Base-by-base conservation (phyloP, 64 coral and sea anemone species). In the Montipora efflorescens region DNA sequence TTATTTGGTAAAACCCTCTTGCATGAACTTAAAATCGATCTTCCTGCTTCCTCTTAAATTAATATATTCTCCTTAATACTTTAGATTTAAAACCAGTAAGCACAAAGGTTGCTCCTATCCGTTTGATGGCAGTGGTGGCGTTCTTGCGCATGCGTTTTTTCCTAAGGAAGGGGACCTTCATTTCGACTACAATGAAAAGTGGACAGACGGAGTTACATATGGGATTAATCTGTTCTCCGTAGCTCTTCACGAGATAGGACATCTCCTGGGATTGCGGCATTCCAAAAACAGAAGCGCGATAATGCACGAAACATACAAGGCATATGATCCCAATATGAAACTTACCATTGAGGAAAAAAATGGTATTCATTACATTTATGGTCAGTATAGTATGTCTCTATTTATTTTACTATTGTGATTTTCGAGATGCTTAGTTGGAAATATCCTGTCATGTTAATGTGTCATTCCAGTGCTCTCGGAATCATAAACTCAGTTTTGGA, bases 221-320 rank as follows among this genome's bases (percentile, higher is more conserved):
- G 57, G 81, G 5, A 77, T 22, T 0, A 92, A 92, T 57, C 53
- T 98, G 6, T 76, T 95, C 47, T 47, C 86, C 6, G 73, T 98
- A 14, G 93, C 93, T 57, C 79, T 92, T 28, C 96, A 98, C 52
- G 96, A 98, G 64, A 88, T 98, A 19, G 96, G 96, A 7, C 96
- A 98, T 45, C 75, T 80, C 16, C 73, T 98, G 7, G 96, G 96
- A 5, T 59, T 97, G 8, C 47, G 49, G 55, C 95, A 97, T 77
- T 94, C 95, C 0, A 18, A 18, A 0, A 5, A 97, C 5, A 4
- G 15, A 5, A 20, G 59, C 1, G 79, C 95, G 0, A 79, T 97
- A 21, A 97, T 97, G 95, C 48, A 94, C 36, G 71, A 76, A 14
- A 36, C 46, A 10, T 94, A 94, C 48, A 83, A 87, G 20, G 18